These are phyloP conservation scores for Siniperca chuatsi DNA, from an alignment of 2,113 vertebrate species.

Conservation along the genomic window DNA sequence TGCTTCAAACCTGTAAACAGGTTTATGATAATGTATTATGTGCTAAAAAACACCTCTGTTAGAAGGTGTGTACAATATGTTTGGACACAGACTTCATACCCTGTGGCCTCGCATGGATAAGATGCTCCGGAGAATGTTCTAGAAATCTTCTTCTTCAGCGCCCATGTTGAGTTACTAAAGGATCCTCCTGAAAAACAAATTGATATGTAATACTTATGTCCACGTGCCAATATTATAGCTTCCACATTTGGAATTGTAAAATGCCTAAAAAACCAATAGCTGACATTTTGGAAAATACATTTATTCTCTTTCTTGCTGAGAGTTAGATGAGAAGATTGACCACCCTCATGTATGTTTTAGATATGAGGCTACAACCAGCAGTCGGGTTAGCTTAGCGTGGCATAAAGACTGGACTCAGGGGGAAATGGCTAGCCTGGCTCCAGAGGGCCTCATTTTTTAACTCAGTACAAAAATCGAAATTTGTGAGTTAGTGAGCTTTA, in stretches of 20 bases:
- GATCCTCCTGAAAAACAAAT: slow-evolving; percentile 68
- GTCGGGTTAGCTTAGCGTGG: background rate
- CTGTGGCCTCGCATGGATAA: slow-evolving; percentile 56
- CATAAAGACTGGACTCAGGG: no score
- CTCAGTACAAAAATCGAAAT: no score
- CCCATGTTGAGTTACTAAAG: slow-evolving; percentile 68
- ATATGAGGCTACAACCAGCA: background rate
- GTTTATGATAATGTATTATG: no score
- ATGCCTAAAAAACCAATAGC: background rate
- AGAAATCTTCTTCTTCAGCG: slow-evolving; percentile 64
- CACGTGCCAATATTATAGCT: background rate
- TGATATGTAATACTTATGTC: background rate
- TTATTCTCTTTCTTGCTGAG: slow-evolving; percentile 12
- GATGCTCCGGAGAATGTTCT: slow-evolving; percentile 64
- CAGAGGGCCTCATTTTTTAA: no score
- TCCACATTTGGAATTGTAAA: background rate
- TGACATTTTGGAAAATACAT: background rate
- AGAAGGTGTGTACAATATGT: background rate
- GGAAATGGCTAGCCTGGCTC: background rate
- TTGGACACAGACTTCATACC: slow-evolving; percentile 47
- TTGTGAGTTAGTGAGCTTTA: no score
- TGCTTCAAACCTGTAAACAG: background rate
- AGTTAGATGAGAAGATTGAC: background rate
- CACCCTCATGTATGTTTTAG: background rate
- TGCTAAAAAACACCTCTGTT: background rate